Conservation (phyloP, 1,140 invertebrate genomes). For the Protaetia brevitarsis region DNA sequence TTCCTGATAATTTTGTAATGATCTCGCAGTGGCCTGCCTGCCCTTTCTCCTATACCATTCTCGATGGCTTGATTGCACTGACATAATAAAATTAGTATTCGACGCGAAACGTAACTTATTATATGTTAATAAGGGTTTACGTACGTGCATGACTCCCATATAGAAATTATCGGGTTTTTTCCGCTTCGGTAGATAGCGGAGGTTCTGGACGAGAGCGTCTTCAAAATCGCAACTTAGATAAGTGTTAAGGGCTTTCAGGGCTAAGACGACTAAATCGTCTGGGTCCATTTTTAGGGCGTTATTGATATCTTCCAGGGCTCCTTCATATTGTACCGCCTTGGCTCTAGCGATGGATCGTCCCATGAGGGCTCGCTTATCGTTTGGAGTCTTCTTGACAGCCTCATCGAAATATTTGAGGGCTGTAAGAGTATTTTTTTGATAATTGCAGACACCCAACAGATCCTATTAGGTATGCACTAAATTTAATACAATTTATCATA, state of each 20-base stretch:
- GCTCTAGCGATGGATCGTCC: slow-evolving; percentile 52
- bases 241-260: slow-evolving; percentile 54
- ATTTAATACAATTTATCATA: too few species aligned
- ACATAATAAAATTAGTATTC: too few species aligned
- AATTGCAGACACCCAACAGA: too few species aligned
- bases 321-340: slow-evolving; percentile 51
- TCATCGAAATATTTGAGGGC: slow-evolving; percentile 48
- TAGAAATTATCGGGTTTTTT: slow-evolving; percentile 54
- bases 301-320: slow-evolving; percentile 53
- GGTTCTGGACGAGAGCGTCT: slow-evolving; percentile 54
- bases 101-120: neutral
- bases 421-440: neutral
- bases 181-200: slow-evolving; percentile 47
- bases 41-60: slow-evolving; percentile 41
- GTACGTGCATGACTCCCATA: slow-evolving; percentile 52
- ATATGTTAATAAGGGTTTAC: too few species aligned
- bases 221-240: slow-evolving; percentile 57
- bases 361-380: slow-evolving; percentile 51
- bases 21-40: slow-evolving; percentile 44
- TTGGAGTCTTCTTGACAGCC: slow-evolving; percentile 49
- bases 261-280: slow-evolving; percentile 50
- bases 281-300: slow-evolving; percentile 51
- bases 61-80: slow-evolving; percentile 44
- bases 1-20: slow-evolving; percentile 45
- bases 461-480: too few species aligned